Conservation (phyloP, 2,797 vertebrate species). For the Macropus fuliginosus region DNA sequence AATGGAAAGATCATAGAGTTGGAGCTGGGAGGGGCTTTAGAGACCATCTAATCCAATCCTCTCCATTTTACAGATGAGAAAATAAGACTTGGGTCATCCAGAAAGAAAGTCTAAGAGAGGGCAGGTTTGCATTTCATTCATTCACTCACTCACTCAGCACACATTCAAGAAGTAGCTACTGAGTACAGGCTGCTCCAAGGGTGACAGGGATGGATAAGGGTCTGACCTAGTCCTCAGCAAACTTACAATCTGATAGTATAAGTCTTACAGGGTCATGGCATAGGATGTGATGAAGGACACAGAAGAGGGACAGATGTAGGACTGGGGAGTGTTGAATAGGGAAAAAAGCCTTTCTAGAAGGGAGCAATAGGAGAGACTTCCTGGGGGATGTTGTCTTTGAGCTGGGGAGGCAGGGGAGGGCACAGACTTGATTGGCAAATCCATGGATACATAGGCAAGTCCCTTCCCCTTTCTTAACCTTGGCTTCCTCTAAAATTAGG, state of each 20-base stretch:
- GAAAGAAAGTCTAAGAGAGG: neutral
- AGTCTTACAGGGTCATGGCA: neutral
- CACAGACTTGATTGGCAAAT: neutral
- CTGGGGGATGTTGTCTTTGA: neutral
- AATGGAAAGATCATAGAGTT: neutral
- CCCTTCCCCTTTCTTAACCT: neutral
- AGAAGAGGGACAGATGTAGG: neutral
- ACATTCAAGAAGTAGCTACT: neutral
- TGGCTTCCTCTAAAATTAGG: neutral
- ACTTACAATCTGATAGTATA: neutral
- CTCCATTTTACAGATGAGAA: neutral
- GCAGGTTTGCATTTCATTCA: neutral
- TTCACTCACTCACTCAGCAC: neutral
- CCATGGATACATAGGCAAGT: neutral
- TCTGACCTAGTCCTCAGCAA: neutral
- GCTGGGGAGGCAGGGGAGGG: neutral
- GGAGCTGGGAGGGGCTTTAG: neutral
- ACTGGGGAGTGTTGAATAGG: neutral
- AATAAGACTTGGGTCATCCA: neutral
- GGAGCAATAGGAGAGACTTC: neutral
- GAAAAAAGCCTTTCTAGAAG: neutral
- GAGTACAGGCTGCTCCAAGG: neutral
- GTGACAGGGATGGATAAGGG: neutral
- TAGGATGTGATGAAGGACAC: neutral
- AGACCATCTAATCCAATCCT: neutral